Evolutionary conservation across 2,113 vertebrate genomes (phyloP).

Genomic region (Ahaetulla prasina): DNA sequence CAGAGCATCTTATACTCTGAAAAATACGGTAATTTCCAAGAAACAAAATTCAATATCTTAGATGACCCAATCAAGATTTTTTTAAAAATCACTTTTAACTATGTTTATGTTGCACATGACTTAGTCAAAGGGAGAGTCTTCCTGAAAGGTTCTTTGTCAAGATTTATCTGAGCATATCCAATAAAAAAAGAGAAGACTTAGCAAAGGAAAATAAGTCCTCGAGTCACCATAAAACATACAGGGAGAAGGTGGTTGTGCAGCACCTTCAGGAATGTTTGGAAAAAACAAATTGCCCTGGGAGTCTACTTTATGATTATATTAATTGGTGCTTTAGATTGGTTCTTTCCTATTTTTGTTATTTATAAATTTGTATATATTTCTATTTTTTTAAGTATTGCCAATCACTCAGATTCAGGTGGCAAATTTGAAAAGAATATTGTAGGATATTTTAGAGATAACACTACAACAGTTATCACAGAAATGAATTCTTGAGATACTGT

Average conservation of each 20-base stretch:
- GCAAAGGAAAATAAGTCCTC: background rate
- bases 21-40: no score
- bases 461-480: background rate
- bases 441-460: background rate
- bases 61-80: background rate
- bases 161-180: background rate
- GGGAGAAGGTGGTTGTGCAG: background rate
- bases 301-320: background rate
- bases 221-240: background rate
- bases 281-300: background rate
- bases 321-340: background rate
- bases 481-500: background rate
- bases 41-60: no score
- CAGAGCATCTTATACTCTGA: no score
- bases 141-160: background rate
- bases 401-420: background rate
- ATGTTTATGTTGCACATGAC: background rate
- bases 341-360: background rate
- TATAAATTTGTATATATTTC: background rate
- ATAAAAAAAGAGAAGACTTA: background rate
- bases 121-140: background rate
- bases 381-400: background rate
- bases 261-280: background rate
- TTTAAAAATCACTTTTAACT: background rate
- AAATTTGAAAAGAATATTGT: background rate